Conservation (phyloP, 2,797 vertebrate species). For the Chrysocyon brachyurus region DNA sequence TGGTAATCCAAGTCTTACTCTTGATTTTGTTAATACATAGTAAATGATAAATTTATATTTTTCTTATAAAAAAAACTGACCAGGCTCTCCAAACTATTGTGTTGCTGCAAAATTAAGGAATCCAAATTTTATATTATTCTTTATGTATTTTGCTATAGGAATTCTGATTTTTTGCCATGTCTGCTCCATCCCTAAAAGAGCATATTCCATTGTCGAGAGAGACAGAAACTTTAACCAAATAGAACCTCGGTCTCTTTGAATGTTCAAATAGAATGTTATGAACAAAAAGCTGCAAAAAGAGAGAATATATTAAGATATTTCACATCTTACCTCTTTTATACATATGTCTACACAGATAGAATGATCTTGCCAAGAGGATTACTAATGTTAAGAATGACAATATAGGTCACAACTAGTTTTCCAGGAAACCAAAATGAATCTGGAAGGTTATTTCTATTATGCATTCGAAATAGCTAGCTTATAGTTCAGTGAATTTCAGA, state of each 20-base stretch:
- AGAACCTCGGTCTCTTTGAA: background rate
- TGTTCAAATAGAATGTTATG: background rate
- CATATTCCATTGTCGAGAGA: background rate
- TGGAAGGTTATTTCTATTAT: background rate
- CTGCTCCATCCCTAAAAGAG: background rate
- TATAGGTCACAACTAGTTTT: background rate
- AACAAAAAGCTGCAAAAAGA: background rate
- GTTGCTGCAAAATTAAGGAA: background rate
- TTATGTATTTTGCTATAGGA: background rate
- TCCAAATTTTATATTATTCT: background rate
- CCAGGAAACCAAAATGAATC: background rate
- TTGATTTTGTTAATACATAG: background rate
- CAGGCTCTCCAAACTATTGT: background rate
- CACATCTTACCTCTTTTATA: background rate
- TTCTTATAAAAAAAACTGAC: background rate
- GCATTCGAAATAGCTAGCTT: background rate
- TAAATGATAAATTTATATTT: constrained; percentile 10
- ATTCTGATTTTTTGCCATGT: background rate
- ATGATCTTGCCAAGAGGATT: background rate
- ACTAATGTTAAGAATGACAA: background rate
- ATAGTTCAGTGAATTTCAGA: background rate
- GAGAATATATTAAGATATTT: background rate
- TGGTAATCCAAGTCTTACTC: background rate
- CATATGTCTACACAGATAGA: background rate
- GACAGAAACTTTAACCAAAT: background rate